Evolutionary conservation across 2,888 invertebrate species (phyloP).

Genomic region (Elegia similella): DNA sequence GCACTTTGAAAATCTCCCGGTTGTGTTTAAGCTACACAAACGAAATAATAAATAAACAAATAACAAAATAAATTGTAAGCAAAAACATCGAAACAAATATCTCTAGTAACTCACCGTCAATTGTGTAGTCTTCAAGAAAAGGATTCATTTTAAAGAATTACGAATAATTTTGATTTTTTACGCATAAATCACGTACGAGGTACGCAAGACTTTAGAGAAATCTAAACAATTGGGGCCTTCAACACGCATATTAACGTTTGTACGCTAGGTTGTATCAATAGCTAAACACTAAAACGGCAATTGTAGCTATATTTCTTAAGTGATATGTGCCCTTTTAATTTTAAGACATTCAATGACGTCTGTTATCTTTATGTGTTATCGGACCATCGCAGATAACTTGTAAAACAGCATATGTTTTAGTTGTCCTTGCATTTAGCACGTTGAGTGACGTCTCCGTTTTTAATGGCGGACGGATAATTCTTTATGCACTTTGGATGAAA

Average conservation of each 20-base stretch:
- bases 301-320: too few species aligned
- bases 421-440: not conserved
- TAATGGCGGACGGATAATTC: not conserved
- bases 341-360: not conserved
- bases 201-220: not conserved
- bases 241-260: not conserved
- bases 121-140: conserved; percentile 26
- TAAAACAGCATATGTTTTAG: not conserved
- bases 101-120: conserved; percentile 24
- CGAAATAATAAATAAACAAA: too few species aligned
- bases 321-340: too few species aligned
- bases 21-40: too few species aligned
- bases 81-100: too few species aligned
- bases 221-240: not conserved
- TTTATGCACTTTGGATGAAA: too few species aligned
- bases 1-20: too few species aligned
- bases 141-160: conserved; percentile 26
- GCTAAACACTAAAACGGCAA: too few species aligned
- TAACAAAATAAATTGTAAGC: too few species aligned
- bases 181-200: not conserved
- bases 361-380: conserved; percentile 19
- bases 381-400: conserved; percentile 4
- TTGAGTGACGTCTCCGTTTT: not conserved
- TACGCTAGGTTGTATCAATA: not conserved
- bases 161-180: not conserved